Conservation (phyloP, 2,797 vertebrate genomes). For the Falco peregrinus region DNA sequence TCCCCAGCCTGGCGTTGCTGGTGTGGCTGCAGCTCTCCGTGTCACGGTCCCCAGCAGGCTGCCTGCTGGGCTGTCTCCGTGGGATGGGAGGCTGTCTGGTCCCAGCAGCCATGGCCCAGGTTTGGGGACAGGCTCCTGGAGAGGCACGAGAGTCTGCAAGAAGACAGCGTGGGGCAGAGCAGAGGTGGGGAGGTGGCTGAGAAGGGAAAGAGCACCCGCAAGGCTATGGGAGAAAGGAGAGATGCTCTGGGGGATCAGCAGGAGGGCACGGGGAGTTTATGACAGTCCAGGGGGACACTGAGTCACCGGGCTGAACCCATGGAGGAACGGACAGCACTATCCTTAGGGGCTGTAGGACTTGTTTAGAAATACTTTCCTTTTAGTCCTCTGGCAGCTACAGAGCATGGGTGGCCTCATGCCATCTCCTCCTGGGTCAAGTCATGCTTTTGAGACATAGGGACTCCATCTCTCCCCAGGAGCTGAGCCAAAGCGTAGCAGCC, state of each 20-base stretch:
- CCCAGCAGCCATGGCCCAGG: not conserved
- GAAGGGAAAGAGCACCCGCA: not conserved
- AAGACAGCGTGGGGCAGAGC: not conserved
- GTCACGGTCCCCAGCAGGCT: not conserved
- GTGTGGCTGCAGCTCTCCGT: not conserved
- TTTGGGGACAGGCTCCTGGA: not conserved
- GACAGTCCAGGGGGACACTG: not conserved
- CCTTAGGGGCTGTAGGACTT: not conserved
- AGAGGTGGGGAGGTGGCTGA: not conserved
- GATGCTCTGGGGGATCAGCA: not conserved
- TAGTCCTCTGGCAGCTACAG: not conserved
- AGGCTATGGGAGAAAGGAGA: not conserved
- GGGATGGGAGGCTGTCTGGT: not conserved
- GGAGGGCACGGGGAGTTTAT: not conserved
- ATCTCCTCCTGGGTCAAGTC: not conserved
- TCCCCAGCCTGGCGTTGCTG: fast-evolving
- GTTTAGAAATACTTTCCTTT: not conserved
- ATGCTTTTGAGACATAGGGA: not conserved
- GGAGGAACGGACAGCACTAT: not conserved
- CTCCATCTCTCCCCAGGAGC: not conserved
- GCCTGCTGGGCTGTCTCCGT: not conserved
- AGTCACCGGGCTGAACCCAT: not conserved
- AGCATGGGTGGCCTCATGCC: not conserved
- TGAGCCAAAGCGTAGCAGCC: not conserved
- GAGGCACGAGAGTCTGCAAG: not conserved